A percentile compares a stretch with the other conserved stretches of the same genome.
phyloP scores from a whole-genome alignment of 2,888 invertebrate genomes.

The Synanthedon tipuliformis region DNA sequence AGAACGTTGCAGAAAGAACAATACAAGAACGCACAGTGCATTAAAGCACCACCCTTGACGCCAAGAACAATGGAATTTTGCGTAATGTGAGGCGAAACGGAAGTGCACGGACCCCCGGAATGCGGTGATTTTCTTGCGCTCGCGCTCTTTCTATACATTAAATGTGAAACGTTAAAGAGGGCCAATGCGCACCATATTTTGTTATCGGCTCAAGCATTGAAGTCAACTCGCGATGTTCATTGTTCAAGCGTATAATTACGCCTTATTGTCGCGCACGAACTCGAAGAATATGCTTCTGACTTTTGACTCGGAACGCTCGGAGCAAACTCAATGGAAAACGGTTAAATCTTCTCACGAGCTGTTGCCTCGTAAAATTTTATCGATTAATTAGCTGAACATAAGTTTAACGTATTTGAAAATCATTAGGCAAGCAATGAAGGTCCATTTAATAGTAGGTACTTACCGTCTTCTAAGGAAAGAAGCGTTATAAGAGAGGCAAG shows the following conservation, averaged over 20 bases:
- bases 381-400: neutral
- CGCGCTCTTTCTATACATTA: conserved; percentile 34
- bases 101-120: conserved; percentile 61
- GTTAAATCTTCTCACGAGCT: conserved; percentile 67
- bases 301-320: conserved; percentile 59
- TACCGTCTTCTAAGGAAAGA: too few relatives aligned
- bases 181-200: conserved; percentile 46
- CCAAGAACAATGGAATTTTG: conserved; percentile 41
- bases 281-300: conserved; percentile 66
- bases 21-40: neutral
- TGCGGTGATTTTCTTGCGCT: conserved; percentile 61
- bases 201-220: conserved; percentile 48
- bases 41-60: conserved; percentile 39
- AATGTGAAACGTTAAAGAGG: conserved; percentile 35
- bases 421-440: neutral
- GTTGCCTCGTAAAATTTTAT: conserved; percentile 24
- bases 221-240: conserved; percentile 53
- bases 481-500: too few relatives aligned
- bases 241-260: conserved; percentile 65
- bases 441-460: too few relatives aligned
- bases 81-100: conserved; percentile 61
- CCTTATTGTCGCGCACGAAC: conserved; percentile 55
- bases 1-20: neutral
- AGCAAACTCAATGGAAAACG: conserved; percentile 51
- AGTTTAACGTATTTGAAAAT: neutral